A percentile compares a stretch with the other conserved stretches of the same genome.
Evolutionary conservation across 2,113 vertebrate species (phyloP).

Genomic region (Gadus macrocephalus): DNA sequence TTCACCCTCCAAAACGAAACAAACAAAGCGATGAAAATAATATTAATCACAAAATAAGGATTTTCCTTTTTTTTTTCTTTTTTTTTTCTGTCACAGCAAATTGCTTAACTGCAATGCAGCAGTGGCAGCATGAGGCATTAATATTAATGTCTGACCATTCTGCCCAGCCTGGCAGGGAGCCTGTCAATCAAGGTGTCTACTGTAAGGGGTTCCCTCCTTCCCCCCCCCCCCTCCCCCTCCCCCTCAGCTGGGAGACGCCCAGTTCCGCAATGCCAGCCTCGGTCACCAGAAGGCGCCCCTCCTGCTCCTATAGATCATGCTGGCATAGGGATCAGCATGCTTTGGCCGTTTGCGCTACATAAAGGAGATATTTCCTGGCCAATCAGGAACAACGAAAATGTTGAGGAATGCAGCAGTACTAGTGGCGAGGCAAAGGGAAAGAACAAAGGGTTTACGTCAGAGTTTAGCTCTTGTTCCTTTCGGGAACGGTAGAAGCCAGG

Average conservation of each 20-base stretch:
- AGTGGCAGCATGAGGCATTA: conserved; percentile 65
- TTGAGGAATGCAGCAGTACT: conserved; percentile 32
- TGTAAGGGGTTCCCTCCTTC: conserved; percentile 25
- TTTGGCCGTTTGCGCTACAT: conserved; percentile 34
- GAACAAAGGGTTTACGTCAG: conserved; percentile 30
- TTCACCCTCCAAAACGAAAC: neutral
- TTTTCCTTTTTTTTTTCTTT: conserved; percentile 13
- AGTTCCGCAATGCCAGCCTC: conserved; percentile 7
- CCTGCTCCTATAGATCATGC: conserved; percentile 10
- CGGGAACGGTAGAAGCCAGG: neutral
- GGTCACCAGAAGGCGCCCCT: conserved; percentile 39
- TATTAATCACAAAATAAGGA: conserved; percentile 33
- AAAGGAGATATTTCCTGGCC: conserved; percentile 36
- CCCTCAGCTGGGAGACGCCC: conserved; percentile 37
- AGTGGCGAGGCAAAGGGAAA: conserved; percentile 7
- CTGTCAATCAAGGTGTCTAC: conserved; percentile 59
- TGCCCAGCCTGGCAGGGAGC: conserved; percentile 58
- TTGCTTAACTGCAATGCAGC: conserved; percentile 71
- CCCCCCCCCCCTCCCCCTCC: neutral
- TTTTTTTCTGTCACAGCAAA: conserved; percentile 56
- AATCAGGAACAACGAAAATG: conserved; percentile 31
- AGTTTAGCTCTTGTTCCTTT: conserved; percentile 19
- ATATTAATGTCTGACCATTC: conserved; percentile 70
- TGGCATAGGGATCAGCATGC: conserved; percentile 7
- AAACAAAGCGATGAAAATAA: conserved; percentile 16